These are phyloP conservation scores for Apteryx mantelli DNA, from an alignment of 2,113 vertebrate genomes.

Conservation along the genomic window DNA sequence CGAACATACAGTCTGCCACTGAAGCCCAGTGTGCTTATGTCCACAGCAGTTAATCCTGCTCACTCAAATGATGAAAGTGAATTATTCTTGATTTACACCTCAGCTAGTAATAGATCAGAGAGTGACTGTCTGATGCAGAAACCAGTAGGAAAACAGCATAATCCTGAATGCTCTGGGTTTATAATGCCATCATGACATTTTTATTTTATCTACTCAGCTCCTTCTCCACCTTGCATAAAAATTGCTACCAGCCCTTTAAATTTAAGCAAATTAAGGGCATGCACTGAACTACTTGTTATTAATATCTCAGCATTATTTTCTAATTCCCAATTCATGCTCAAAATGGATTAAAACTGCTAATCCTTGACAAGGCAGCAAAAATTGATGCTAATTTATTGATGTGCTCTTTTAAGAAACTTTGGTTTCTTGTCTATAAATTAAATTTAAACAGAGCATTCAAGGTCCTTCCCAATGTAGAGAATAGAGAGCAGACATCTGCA, in stretches of 20 bases:
- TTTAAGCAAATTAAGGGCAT: slow-evolving; percentile 37
- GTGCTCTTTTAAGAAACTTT: slow-evolving; percentile 39
- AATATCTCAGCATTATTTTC: slow-evolving; percentile 57
- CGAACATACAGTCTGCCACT: rapidly evolving
- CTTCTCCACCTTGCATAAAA: not conserved
- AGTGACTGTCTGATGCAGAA: not conserved
- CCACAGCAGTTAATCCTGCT: not conserved
- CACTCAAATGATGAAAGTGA: not conserved
- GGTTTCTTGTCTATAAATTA: slow-evolving; percentile 27
- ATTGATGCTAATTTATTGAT: slow-evolving; percentile 42
- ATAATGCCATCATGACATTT: not conserved
- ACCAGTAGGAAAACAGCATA: not conserved
- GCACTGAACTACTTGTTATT: slow-evolving; percentile 42
- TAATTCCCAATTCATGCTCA: slow-evolving; percentile 43
- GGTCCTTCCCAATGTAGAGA: not conserved
- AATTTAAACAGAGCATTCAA: slow-evolving; percentile 27
- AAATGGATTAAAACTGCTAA: slow-evolving; percentile 55
- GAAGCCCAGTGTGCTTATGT: not conserved
- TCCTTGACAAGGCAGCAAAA: slow-evolving; percentile 51
- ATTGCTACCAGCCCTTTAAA: slow-evolving; percentile 12
- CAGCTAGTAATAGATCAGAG: not conserved
- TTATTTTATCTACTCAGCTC: not conserved
- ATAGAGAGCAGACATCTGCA: not conserved
- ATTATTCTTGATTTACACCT: not conserved
- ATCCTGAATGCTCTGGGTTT: not conserved